Conservation (phyloP, 2,888 invertebrate species). For the Dascillus cervinus region DNA sequence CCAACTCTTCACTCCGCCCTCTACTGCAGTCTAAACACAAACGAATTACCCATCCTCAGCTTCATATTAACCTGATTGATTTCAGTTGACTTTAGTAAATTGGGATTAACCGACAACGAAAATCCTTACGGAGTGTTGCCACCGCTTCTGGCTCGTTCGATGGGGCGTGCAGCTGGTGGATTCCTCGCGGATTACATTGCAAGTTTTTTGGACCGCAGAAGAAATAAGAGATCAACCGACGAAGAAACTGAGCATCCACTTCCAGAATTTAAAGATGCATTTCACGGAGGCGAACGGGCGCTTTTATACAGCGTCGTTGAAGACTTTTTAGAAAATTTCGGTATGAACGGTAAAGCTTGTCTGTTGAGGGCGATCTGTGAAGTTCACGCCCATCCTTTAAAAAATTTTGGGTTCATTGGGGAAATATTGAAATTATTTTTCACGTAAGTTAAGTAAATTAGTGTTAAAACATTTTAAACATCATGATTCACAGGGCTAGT, state of each 20-base stretch:
- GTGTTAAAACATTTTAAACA: no score
- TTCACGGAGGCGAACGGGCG: constrained; percentile 80
- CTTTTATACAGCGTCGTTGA: constrained; percentile 70
- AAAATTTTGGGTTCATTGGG: constrained; percentile 72
- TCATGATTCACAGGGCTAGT: constrained; percentile 55
- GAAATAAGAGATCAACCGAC: constrained; percentile 43
- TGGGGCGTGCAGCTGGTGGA: constrained; percentile 66
- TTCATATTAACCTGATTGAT: constrained; percentile 13
- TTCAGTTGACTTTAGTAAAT: constrained; percentile 76
- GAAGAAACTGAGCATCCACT: constrained; percentile 38
- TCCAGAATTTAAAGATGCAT: constrained; percentile 42
- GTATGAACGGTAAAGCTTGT: constrained; percentile 76
- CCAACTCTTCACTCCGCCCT: no score
- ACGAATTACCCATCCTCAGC: no score
- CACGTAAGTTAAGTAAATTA: constrained; percentile 69
- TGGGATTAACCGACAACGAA: constrained; percentile 81
- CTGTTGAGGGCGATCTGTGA: constrained; percentile 77
- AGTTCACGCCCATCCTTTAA: constrained; percentile 70
- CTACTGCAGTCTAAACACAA: no score
- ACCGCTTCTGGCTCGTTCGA: constrained; percentile 65
- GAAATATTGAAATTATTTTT: constrained; percentile 77
- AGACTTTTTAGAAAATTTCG: constrained; percentile 72
- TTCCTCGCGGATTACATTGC: constrained; percentile 67
- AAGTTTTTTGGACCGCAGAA: constrained; percentile 56
- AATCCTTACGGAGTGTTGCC: constrained; percentile 78